Evolutionary conservation across 2,888 invertebrate species (phyloP), one percentile per base, ranked within the genome.

Genomic region (Argyresthia goedartella): DNA sequence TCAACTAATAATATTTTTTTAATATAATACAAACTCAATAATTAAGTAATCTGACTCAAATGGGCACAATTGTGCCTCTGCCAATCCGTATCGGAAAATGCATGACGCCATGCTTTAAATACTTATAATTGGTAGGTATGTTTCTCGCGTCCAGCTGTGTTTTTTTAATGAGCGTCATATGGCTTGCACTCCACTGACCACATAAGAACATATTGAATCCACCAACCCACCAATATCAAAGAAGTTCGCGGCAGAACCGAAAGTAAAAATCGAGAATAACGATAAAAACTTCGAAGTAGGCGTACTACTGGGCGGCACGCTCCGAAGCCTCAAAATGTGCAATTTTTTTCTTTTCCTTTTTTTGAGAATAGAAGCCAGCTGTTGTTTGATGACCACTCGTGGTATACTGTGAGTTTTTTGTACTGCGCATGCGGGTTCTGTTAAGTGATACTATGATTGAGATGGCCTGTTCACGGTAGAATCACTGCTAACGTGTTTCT

Each of bases 351-450:
- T 46, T 53, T 45, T 47, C 16, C 33, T 13, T n/a, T 44, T 44
- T 46, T 45, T n/a, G 11, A 10, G 16, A 10, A 39, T 59, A 25
- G 25, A 65, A 65, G 59, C 85, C 85, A 85, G 80, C 79, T 85
- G 85, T 71, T 76, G 70, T 76, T 75, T 69, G 77, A 77, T 81
- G 82, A 82, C 85, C 85, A 81, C 80, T 84, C 77, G 64, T 73
- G 70, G 62, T 63, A 71, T 66, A 64, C 51, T 41, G 39, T 67
- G 49, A 57, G 62, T 73, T 80, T 76, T 76, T 73, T 54, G 34
- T 50, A 50, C 7, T 44, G 45, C 39, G 16, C 47, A 64, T 66
- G 55, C 53, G 53, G 58, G 55, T 55, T 56, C 58, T 67, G 77
- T 72, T 73, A 80, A 69, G 66, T 64, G 80, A 81, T 79, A 77